Evolutionary conservation across 2,888 invertebrate species (phyloP), one percentile per base, ranked within the genome.

Genomic region (Caenorhabditis imperialis): DNA sequence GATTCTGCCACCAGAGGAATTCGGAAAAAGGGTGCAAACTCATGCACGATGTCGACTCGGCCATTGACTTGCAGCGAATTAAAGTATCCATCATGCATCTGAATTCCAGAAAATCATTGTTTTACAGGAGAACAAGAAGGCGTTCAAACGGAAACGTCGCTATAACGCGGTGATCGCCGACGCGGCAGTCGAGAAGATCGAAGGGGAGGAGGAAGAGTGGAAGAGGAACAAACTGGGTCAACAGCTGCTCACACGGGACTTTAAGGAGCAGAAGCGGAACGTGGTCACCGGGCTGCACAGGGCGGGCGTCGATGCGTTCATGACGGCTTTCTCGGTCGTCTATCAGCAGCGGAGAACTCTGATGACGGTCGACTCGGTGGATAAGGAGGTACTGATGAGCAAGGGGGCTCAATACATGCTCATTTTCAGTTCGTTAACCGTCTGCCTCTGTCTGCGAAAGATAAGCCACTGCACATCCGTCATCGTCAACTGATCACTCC

Each of bases 301-400:
- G 27, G 82, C 82, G 27, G 85, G 85, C 0, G 81, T 86, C 33
- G 86, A 86, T 47, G 84, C 86, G 1, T 86, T 86, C 53, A 86
- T 85, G 86, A 86, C 86, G 0, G 86, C 83, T 8, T 86, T 83
- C 47, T 47, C 80, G 1, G 79, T 81, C 10, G 65, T 85, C 7
- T 85, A 62, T 62, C 76, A 83, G 53, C 69, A 80, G 25, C 50
- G 83, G 42, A 61, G 75, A 37, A 30, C 54, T 12, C 47, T 81
- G 10, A 42, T 51, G 61, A 45, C 50, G 8, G 48, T 48, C 20
- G 27, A 70, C 40, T 37, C 42, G 6, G 44, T 69, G 40, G 47
- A 69, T 33, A 16, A 30, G 20, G 45, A 75, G 69, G 75, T 75
- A 18, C 8, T 7, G 14, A n/a, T n/a, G n/a, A n/a, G n/a, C n/a